Conservation (phyloP, 2,113 vertebrate species). For the Notiomystis cincta region DNA sequence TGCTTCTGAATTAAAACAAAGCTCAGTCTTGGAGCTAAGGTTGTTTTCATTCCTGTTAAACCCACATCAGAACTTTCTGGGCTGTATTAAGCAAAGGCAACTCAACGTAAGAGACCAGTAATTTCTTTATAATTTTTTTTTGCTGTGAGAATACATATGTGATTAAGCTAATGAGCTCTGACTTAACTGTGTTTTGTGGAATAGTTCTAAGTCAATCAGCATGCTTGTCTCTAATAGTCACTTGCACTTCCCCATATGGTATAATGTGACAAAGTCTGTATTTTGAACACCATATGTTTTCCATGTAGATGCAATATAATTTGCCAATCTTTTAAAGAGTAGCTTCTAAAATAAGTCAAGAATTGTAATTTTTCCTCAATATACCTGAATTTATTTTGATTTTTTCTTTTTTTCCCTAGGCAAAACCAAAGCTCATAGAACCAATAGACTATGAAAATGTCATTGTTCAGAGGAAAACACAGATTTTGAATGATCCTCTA, state of each 20-base stretch:
- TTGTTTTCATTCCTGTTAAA: background rate
- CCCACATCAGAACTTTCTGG: background rate
- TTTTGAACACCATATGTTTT: background rate
- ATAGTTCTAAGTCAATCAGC: background rate
- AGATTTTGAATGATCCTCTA: conserved; percentile 93
- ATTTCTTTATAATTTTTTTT: background rate
- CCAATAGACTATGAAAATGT: conserved; percentile 98
- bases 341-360: background rate
- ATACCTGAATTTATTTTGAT: background rate
- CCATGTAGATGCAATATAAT: background rate
- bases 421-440: conserved; percentile 94
- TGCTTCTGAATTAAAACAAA: background rate
- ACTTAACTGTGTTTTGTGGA: background rate
- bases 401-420: conserved; percentile 68
- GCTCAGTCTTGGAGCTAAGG: background rate
- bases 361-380: background rate
- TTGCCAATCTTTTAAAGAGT: background rate
- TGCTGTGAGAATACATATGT: background rate
- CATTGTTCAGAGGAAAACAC: conserved; percentile 94
- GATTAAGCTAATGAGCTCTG: background rate
- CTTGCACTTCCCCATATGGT: background rate
- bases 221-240: background rate
- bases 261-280: background rate
- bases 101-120: background rate
- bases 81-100: background rate